A percentile compares a stretch with the other conserved stretches of the same genome.
These are phyloP conservation scores for Cotesia typhae DNA, from an alignment of 1,140 invertebrate species.

Conservation along the genomic window DNA sequence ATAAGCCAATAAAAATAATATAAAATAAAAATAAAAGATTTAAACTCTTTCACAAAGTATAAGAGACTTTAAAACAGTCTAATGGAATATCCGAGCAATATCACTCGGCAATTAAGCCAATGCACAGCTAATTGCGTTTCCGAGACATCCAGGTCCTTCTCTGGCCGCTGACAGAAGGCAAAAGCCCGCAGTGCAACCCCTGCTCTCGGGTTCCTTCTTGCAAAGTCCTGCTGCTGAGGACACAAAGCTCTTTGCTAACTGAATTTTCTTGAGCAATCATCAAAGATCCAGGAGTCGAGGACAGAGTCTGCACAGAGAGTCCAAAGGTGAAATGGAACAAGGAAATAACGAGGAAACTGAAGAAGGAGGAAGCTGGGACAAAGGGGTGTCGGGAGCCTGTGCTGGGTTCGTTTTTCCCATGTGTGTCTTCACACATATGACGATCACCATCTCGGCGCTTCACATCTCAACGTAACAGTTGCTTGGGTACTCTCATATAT, in stretches of 20 bases:
- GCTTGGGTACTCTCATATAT: no score
- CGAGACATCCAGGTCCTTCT: constrained; percentile 51
- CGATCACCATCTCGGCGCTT: constrained; percentile 8
- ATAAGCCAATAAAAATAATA: no score
- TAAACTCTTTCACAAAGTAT: constrained; percentile 53
- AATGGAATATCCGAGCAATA: constrained; percentile 60
- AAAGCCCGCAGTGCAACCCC: constrained; percentile 29
- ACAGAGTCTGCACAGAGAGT: constrained; percentile 4
- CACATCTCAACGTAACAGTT: constrained; percentile 13
- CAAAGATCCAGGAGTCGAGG: constrained; percentile 53
- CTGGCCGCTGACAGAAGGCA: constrained; percentile 24
- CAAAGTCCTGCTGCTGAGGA: constrained; percentile 50
- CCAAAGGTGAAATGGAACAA: constrained; percentile 17
- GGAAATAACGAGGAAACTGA: constrained; percentile 22
- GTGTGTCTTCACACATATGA: constrained; percentile 16
- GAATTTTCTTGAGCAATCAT: constrained; percentile 67
- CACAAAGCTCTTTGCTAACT: constrained; percentile 65
- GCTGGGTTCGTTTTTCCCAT: constrained; percentile 1
- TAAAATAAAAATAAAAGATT: constrained; percentile 35
- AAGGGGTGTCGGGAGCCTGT: constrained; percentile 10
- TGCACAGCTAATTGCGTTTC: constrained; percentile 58
- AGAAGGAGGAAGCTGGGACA: constrained; percentile 1
- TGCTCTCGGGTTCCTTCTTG: constrained; percentile 35
- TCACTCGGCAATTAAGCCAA: constrained; percentile 60
- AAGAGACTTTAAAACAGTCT: constrained; percentile 49